phyloP scores from a whole-genome alignment of 2,113 vertebrate genomes.

The Miniopterus natalensis region DNA sequence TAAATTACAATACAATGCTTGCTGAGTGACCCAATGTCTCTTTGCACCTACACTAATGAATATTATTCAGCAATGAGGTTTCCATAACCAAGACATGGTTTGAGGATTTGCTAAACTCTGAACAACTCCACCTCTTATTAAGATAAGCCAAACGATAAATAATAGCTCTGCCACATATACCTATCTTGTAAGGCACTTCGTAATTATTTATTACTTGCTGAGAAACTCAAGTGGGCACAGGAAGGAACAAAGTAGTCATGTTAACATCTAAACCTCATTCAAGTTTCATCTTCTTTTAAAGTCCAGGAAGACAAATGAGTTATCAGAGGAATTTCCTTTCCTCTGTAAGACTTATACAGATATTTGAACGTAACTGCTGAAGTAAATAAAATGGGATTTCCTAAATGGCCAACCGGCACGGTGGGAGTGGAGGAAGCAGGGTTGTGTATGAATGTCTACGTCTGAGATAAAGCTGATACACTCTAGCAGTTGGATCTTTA shows the following conservation, averaged over 20 bases:
- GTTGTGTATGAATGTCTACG: background rate
- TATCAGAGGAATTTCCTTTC: slow-evolving; percentile 55
- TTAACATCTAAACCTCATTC: slow-evolving; percentile 69
- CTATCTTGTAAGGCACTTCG: background rate
- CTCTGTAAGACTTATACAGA: background rate
- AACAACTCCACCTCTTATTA: slow-evolving; percentile 38
- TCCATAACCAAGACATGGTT: background rate
- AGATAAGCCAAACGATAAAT: slow-evolving; percentile 52
- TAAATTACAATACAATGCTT: slow-evolving; percentile 48
- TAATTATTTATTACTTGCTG: slow-evolving; percentile 68
- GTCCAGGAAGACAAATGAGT: slow-evolving; percentile 72
- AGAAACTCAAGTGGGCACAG: slow-evolving; percentile 28
- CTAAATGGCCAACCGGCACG: background rate
- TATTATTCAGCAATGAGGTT: background rate
- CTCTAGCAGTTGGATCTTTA: background rate
- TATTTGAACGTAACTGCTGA: slow-evolving; percentile 59
- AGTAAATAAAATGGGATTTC: slow-evolving; percentile 78
- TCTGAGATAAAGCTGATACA: background rate
- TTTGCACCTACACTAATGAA: background rate
- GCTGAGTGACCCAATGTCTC: background rate
- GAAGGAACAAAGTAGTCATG: slow-evolving; percentile 39
- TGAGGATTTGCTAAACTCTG: background rate
- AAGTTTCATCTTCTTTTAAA: slow-evolving; percentile 74
- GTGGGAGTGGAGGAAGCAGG: background rate
- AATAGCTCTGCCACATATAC: slow-evolving; percentile 11